Evolutionary conservation across 2,888 invertebrate genomes (phyloP), one percentile per base, ranked within the genome.

Genomic region (Drymonia ruficornis): DNA sequence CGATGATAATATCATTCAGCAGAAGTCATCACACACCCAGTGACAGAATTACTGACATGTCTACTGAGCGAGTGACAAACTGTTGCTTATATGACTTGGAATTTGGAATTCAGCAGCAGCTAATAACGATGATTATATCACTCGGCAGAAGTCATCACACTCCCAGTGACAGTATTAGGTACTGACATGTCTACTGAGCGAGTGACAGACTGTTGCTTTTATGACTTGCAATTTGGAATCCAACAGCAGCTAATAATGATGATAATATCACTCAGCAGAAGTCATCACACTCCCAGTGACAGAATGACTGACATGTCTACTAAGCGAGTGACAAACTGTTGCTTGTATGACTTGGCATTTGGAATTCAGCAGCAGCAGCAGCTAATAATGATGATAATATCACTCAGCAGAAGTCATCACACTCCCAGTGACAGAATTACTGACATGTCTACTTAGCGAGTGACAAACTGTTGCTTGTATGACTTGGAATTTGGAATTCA

Each of bases 271-370:
- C 29, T 48, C 44, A 50, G 38, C 31, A n/a, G 4, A 5, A 36
- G 29, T 49, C 0, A 43, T 58, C 42, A 47, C 38, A 48, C 19
- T 63, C 61, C 69, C 70, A 72, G 70, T 72, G 72, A 69, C 68
- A 70, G 65, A 67, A 63, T 62, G 19, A 28, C 2, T 7, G 53
- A 65, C 61, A 53, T 74, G 68, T 59, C 53, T 52, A 50, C 63
- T 63, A 50, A 48, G 58, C 46, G 43, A 57, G 56, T 62, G 63
- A 60, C 55, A n/a, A 57, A 65, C 63, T 40, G 16, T 28, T 36
- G 31, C 47, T n/a, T 48, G 34, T 48, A n/a, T 34, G 16, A 40
- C n/a, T n/a, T n/a, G n/a, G n/a, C n/a, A n/a, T n/a, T n/a, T n/a
- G n/a, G n/a, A n/a, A n/a, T n/a, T n/a, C n/a, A n/a, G n/a, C n/a